Percentiles rank a stretch among this genome's conserved stretches.
phyloP scores from a whole-genome alignment of 1,140 invertebrate genomes.

The Mya arenaria region DNA sequence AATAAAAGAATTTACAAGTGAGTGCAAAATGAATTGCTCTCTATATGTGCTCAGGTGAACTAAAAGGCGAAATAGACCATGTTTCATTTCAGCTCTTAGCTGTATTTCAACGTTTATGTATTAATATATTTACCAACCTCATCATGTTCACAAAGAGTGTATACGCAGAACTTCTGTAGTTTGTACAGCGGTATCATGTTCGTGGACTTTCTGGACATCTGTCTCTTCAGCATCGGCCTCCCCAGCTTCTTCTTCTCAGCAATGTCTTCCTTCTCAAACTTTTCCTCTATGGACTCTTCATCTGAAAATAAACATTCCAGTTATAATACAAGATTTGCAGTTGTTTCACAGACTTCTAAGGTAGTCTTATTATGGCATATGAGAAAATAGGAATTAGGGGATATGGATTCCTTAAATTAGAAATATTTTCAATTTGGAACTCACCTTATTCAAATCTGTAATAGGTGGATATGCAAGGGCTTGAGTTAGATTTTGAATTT shows the following conservation, averaged over 20 bases:
- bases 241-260: not conserved
- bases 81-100: too few species aligned
- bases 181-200: conserved; percentile 21
- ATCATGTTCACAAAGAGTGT: conserved; percentile 74
- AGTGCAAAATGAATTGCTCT: not conserved
- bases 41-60: not conserved
- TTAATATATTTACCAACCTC: conserved; percentile 67
- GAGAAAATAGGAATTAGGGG: too few species aligned
- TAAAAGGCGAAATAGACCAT: not conserved
- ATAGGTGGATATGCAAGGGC: too few species aligned
- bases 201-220: not conserved
- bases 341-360: too few species aligned
- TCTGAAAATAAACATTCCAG: too few species aligned
- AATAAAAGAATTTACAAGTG: not conserved
- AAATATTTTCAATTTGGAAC: too few species aligned
- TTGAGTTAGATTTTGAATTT: too few species aligned
- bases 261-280: conserved; percentile 10
- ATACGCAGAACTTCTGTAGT: conserved; percentile 61
- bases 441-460: too few species aligned
- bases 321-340: too few species aligned
- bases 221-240: not conserved
- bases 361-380: too few species aligned
- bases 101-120: not conserved
- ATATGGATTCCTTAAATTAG: too few species aligned
- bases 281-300: not conserved